These are phyloP conservation scores for Anniella stebbinsi DNA, from an alignment of 2,797 vertebrate genomes.

Conservation along the genomic window DNA sequence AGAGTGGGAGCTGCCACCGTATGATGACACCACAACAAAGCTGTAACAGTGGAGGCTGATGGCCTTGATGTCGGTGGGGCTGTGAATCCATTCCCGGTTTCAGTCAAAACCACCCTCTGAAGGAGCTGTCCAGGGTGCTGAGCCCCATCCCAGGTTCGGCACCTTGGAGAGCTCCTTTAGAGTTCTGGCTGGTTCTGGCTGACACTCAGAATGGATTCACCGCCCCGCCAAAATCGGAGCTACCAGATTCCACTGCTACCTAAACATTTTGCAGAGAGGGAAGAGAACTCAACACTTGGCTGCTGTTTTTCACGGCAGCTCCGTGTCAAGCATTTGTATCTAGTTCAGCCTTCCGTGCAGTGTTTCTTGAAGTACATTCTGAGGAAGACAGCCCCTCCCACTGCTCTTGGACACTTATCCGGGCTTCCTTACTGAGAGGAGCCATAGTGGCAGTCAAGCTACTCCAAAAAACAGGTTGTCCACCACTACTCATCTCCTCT, in stretches of 20 bases:
- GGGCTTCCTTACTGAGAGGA: not conserved
- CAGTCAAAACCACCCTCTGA: too few species aligned
- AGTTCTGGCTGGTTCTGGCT: too few species aligned
- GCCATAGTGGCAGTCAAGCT: not conserved
- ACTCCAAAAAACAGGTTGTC: not conserved
- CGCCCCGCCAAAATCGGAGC: too few species aligned
- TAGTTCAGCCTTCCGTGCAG: not conserved
- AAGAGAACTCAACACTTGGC: not conserved
- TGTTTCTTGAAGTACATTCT: not conserved
- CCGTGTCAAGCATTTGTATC: too few species aligned
- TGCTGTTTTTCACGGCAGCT: not conserved
- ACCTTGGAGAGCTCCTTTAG: too few species aligned
- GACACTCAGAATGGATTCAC: too few species aligned
- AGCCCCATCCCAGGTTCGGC: too few species aligned
- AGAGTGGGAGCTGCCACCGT: not conserved
- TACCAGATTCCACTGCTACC: not conserved
- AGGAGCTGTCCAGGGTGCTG: too few species aligned
- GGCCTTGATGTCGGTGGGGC: too few species aligned
- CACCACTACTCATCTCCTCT: too few species aligned
- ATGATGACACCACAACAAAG: not conserved
- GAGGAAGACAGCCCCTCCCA: not conserved
- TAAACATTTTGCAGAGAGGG: not conserved
- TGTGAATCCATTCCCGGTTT: too few species aligned
- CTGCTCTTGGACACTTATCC: not conserved
- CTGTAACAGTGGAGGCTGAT: too few species aligned